These are phyloP conservation scores for Semicossyphus pulcher DNA, from an alignment of 2,113 vertebrate species.

Conservation along the genomic window DNA sequence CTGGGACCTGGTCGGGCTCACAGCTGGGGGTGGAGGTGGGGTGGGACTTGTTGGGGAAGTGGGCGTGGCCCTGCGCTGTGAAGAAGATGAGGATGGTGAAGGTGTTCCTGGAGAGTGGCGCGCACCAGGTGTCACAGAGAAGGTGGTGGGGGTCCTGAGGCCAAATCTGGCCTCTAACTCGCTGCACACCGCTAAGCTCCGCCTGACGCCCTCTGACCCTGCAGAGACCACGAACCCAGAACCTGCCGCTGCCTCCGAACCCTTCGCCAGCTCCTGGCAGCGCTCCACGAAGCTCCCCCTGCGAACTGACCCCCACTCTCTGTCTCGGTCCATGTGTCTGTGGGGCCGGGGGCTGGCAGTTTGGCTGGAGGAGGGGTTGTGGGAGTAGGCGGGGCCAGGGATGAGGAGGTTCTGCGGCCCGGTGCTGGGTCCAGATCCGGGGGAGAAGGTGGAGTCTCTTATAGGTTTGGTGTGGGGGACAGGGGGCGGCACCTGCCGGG, in stretches of 20 bases:
- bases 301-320: conserved; percentile 49
- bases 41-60: conserved; percentile 59
- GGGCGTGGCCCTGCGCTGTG: conserved; percentile 33
- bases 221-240: conserved; percentile 8
- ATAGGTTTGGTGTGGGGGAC: conserved; percentile 48
- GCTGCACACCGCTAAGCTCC: conserved; percentile 73
- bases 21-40: neutral
- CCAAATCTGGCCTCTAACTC: conserved; percentile 77
- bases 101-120: conserved; percentile 18
- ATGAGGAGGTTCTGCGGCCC: conserved; percentile 24
- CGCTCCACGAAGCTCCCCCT: conserved; percentile 89
- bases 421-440: neutral
- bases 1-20: conserved; percentile 56
- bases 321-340: conserved; percentile 49
- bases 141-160: conserved; percentile 58
- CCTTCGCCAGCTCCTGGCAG: conserved; percentile 89
- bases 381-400: conserved; percentile 47
- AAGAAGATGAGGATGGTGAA: neutral
- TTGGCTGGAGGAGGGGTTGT: conserved; percentile 48
- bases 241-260: conserved; percentile 57
- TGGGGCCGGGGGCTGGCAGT: conserved; percentile 46
- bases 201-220: conserved; percentile 60
- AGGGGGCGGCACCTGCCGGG: conserved; percentile 70
- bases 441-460: conserved; percentile 14
- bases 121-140: conserved; percentile 49